Base-by-base conservation (phyloP, 2,888 invertebrate species). In the Lordiphosa andalusiaca region DNA sequence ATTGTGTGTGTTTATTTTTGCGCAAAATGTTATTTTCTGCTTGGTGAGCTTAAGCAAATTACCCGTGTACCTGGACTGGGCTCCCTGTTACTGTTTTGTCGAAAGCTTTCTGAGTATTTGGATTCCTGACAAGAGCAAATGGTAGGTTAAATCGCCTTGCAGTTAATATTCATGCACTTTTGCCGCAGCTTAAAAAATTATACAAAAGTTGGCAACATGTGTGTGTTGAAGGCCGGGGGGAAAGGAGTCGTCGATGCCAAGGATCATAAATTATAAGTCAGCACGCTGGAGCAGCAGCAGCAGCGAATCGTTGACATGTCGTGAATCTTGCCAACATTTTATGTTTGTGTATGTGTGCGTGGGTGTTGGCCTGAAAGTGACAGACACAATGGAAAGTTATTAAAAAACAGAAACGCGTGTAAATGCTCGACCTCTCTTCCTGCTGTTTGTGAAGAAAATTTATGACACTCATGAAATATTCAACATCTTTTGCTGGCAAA, bases 151-250 rank as follows among this genome's bases (percentile, higher is more conserved):
- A 55, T 47, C 59, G 51, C 47, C 76, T 70, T 80, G 82, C 80
- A 80, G 80, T 78, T 80, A 82, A 80, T 80, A 80, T 82, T 78
- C 80, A 78, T 80, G 83, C 80, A 80, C 58, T 82, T 75, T 75
- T 75, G 71, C 67, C 62, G 51, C 73, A 63, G 68, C 70, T 77
- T 69, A 64, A 66, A 74, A 77, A 77, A 81, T 72, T 72, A 74
- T 67, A 70, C 68, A 51, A 55, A 70, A 67, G 50, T 67, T 74
- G 67, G 70, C 68, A 82, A 67, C 78, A 71, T 73, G 64, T 77
- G 80, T 59, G 67, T 33, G 55, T 41, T 23, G 54, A n/a, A 33
- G 13, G 50, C 10, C 13, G 2, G 2, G 16, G 2, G 16, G 49
- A 39, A 56, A 59, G 67, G 52, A 64, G 76, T 71, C 69, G 60